These are phyloP conservation scores for Cephalopholis sonnerati DNA, from an alignment of 2,113 vertebrate genomes.

Conservation along the genomic window DNA sequence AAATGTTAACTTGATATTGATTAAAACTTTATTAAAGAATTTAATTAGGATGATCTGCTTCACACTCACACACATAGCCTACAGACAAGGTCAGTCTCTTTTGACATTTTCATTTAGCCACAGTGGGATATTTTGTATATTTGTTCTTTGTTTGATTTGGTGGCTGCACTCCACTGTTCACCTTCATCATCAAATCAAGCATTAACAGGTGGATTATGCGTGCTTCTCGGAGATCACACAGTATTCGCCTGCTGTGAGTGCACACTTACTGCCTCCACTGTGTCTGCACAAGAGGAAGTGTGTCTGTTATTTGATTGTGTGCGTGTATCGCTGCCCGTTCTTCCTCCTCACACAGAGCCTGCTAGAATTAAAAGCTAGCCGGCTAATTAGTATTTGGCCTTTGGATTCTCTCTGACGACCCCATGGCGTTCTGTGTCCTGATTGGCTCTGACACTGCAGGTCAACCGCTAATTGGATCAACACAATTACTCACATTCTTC, in stretches of 20 bases:
- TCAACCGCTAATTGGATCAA: constrained; percentile 78
- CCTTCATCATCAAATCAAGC: constrained; percentile 54
- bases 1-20: neutral
- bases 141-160: constrained; percentile 56
- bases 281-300: constrained; percentile 43
- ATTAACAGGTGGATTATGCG: constrained; percentile 58
- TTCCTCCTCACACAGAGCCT: constrained; percentile 60
- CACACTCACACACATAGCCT: neutral
- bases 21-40: neutral
- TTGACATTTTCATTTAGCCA: constrained; percentile 41
- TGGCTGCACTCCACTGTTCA: constrained; percentile 45
- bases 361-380: constrained; percentile 53
- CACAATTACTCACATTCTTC: constrained; percentile 74
- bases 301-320: constrained; percentile 42
- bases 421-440: constrained; percentile 63
- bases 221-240: constrained; percentile 46
- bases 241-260: constrained; percentile 39
- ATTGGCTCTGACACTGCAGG: constrained; percentile 70
- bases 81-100: constrained; percentile 1
- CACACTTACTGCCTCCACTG: constrained; percentile 38
- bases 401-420: constrained; percentile 64
- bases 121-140: constrained; percentile 43
- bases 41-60: constrained; percentile 1
- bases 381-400: constrained; percentile 76
- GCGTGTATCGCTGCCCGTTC: constrained; percentile 25